Conservation (phyloP, 1,140 invertebrate species). For the Lepeophtheirus salmonis region DNA sequence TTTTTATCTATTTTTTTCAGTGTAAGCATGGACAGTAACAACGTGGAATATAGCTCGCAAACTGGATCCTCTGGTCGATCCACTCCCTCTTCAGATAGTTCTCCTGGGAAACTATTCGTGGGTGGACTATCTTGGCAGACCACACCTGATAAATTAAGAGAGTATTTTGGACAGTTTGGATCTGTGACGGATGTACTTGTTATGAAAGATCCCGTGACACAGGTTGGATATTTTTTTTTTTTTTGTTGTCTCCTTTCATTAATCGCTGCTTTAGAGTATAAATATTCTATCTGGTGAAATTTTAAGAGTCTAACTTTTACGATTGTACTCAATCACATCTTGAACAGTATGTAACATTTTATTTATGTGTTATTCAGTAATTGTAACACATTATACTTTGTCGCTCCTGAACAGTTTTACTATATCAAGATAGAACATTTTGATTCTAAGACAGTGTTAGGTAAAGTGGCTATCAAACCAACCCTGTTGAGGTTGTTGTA, state of each 20-base stretch:
- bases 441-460: too few species aligned
- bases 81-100: conserved; percentile 38
- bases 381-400: too few species aligned
- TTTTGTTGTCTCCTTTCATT: not conserved
- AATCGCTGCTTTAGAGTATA: too few species aligned
- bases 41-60: conserved; percentile 20
- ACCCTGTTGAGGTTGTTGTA: too few species aligned
- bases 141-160: conserved; percentile 64
- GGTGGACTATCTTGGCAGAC: conserved; percentile 79
- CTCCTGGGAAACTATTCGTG: conserved; percentile 71
- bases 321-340: too few species aligned
- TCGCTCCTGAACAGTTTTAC: too few species aligned
- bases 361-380: too few species aligned
- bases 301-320: too few species aligned
- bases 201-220: conserved; percentile 80
- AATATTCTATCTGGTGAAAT: not conserved
- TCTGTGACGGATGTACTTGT: conserved; percentile 76
- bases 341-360: too few species aligned
- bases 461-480: too few species aligned
- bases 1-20: not conserved
- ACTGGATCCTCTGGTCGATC: conserved; percentile 27
- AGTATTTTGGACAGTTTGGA: conserved; percentile 78
- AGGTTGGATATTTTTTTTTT: conserved; percentile 39
- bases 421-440: too few species aligned
- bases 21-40: not conserved